Percentiles rank a stretch among this genome's conserved stretches.
These are phyloP conservation scores for Bactericera cockerelli DNA, from an alignment of 1,140 invertebrate species.

Conservation along the genomic window DNA sequence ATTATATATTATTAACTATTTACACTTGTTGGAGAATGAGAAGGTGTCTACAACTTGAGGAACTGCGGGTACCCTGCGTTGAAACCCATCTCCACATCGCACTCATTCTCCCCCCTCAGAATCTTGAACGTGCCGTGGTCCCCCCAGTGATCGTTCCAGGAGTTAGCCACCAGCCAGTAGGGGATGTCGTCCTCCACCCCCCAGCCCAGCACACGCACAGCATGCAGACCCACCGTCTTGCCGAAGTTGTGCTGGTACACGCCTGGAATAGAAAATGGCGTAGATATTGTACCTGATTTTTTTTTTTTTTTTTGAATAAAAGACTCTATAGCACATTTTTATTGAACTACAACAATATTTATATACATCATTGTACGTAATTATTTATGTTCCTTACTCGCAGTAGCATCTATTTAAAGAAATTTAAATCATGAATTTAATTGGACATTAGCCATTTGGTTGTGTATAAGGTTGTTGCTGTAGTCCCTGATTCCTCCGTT, in stretches of 20 bases:
- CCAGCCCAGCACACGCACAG: conserved; percentile 71
- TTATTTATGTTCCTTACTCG: no score
- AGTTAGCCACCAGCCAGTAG: conserved; percentile 85
- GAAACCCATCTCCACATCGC: conserved; percentile 48
- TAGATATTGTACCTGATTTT: no score
- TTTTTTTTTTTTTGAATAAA: conserved; percentile 64
- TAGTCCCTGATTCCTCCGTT: no score
- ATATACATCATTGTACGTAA: no score
- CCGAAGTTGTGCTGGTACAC: conserved; percentile 70
- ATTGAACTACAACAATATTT: conserved; percentile 47
- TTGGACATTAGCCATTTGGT: no score
- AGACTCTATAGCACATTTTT: conserved; percentile 52
- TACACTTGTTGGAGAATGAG: no score
- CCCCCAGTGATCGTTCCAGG: conserved; percentile 86
- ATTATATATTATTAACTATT: no score
- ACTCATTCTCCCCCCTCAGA: conserved; percentile 61
- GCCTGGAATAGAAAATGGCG: conserved; percentile 65
- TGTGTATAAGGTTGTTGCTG: no score
- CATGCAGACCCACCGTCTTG: conserved; percentile 62
- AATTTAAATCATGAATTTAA: no score
- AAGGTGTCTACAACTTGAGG: no score
- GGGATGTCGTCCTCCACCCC: conserved; percentile 34
- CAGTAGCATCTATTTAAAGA: no score
- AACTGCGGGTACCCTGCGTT: neutral
- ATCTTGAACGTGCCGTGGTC: conserved; percentile 81